phyloP scores from a whole-genome alignment of 1,140 invertebrate species.

The Caenorhabditis remanei region DNA sequence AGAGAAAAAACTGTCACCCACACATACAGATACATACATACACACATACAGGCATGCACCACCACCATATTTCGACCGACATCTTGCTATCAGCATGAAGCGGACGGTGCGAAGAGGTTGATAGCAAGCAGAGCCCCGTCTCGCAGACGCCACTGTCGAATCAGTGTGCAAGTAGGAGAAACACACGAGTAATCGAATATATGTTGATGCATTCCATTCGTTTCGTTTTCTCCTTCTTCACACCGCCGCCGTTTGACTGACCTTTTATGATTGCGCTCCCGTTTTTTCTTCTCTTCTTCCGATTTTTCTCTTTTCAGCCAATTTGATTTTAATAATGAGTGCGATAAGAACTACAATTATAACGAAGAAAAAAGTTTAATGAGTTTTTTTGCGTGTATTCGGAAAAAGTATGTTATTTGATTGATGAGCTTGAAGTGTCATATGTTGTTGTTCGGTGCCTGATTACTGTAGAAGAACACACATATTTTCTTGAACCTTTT shows the following conservation, averaged over 20 bases:
- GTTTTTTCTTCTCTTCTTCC: slow-evolving; percentile 37
- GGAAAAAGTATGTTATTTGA: not conserved
- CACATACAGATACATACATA: slow-evolving; percentile 38
- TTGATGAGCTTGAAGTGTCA: no score
- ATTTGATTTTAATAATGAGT: slow-evolving; percentile 42
- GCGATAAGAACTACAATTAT: slow-evolving; percentile 13
- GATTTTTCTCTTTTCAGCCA: not conserved
- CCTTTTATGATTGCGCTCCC: slow-evolving; percentile 51
- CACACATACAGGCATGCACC: slow-evolving; percentile 44
- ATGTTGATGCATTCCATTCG: slow-evolving; percentile 53
- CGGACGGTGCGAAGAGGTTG: slow-evolving; percentile 43
- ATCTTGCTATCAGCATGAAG: slow-evolving; percentile 35
- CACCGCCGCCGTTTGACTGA: slow-evolving; percentile 1
- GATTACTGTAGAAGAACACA: no score
- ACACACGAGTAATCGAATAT: slow-evolving; percentile 47
- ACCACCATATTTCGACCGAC: slow-evolving; percentile 49
- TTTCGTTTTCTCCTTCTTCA: slow-evolving; percentile 14
- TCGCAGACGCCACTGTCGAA: slow-evolving; percentile 49
- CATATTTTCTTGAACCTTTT: no score
- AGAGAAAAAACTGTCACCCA: slow-evolving; percentile 54
- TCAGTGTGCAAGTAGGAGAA: slow-evolving; percentile 40
- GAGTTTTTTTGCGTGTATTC: slow-evolving; percentile 7
- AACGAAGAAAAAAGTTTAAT: slow-evolving; percentile 43
- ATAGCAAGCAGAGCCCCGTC: slow-evolving; percentile 47
- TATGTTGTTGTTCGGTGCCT: no score